Evolutionary conservation across 1,140 invertebrate species (phyloP), one percentile per base, ranked within the genome.

Genomic region (Pseudobourletiella spinata): DNA sequence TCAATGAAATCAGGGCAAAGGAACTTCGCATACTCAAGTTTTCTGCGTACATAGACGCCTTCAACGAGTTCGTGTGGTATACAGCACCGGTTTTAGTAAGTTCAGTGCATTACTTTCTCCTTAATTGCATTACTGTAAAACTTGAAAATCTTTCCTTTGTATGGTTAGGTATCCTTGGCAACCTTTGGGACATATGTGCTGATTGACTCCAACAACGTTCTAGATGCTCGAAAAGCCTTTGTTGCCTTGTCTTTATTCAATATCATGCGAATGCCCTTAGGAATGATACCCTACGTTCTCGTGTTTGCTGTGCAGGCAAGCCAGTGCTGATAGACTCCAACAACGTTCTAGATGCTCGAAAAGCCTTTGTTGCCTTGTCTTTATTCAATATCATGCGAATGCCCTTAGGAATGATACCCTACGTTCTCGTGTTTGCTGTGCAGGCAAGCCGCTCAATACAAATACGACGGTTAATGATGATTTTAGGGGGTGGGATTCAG

Each of bases 11-110:
- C 61, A 80, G 90, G 71, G 80, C 83, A 57, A 91, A 89, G 73
- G 89, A 92, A 79, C 85, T 93, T 67, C 78, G 86, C 68, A 87
- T 91, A 11, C 77, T 94, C 28, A 89, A 86, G 74, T 79, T 87
- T 68, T 82, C 89, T 0, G 90, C 90, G 0, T 93, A 92, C 77
- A 77, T 93, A n/a, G 44, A 63, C 20, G 64, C 69, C 24, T 24
- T 52, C 22, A 63, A 61, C 22, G 55, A 30, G 20, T 68, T 71
- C 46, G 14, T 71, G n/a, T 71, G 67, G 64, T 55, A 46, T 24
- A 61, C 50, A 48, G 65, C 66, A 2, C 70, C 70, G 14, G 68
- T 70, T 57, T 16, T 71, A 32, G 70, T 71, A 39, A 39, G 8
- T 39, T 39, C n/a, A n/a, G n/a, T n/a, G n/a, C n/a, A n/a, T n/a